These are phyloP conservation scores for Drosophila pseudoananassae DNA, from an alignment of 1,140 invertebrate genomes.

Conservation along the genomic window DNA sequence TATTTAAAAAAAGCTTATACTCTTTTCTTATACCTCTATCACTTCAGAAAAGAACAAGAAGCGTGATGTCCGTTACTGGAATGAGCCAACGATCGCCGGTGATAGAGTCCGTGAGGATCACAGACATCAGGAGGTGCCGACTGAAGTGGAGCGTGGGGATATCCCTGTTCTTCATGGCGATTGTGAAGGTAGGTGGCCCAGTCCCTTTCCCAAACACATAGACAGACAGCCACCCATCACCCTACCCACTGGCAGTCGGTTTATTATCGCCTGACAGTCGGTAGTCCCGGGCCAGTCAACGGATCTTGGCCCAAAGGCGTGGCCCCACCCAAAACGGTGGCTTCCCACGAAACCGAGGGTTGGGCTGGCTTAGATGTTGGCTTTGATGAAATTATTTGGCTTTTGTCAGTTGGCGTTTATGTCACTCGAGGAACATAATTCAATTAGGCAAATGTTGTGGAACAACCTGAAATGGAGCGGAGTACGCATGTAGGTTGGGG, in stretches of 20 bases:
- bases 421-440: slow-evolving; percentile 66
- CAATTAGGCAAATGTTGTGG: slow-evolving; percentile 57
- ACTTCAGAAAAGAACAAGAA: slow-evolving; percentile 83
- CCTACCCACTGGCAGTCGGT: slow-evolving; percentile 1
- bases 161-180: slow-evolving; percentile 89
- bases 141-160: slow-evolving; percentile 87
- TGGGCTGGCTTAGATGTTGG: slow-evolving; percentile 47
- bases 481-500: slow-evolving; percentile 16
- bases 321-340: slow-evolving; percentile 23
- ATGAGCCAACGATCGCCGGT: slow-evolving; percentile 61
- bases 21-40: background rate
- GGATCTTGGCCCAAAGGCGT: slow-evolving; percentile 38
- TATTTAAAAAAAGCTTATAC: background rate
- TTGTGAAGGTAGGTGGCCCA: slow-evolving; percentile 86
- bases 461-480: slow-evolving; percentile 4
- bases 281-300: slow-evolving; percentile 65
- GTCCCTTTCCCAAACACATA: background rate
- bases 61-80: slow-evolving; percentile 83
- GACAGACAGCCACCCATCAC: slow-evolving; percentile 14
- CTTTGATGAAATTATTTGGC: slow-evolving; percentile 60
- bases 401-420: slow-evolving; percentile 60
- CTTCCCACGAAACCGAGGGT: slow-evolving; percentile 27
- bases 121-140: slow-evolving; percentile 71
- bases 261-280: slow-evolving; percentile 31
- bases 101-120: slow-evolving; percentile 60